Evolutionary conservation across 2,888 invertebrate genomes (phyloP), one percentile per base, ranked within the genome.

Genomic region (Volucella zonaria): DNA sequence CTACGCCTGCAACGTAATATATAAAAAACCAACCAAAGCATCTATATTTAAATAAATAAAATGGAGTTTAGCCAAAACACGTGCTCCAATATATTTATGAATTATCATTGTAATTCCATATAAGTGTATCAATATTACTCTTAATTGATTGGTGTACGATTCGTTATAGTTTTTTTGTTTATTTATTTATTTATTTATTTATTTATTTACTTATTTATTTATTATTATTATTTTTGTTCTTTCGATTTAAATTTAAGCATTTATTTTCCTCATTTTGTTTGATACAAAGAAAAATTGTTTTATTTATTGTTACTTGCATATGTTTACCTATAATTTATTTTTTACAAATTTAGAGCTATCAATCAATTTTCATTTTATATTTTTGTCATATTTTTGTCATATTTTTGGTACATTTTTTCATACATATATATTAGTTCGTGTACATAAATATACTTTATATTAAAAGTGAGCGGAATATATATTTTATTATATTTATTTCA

Each of bases 1-100:
- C 89, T 89, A 88, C 89, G 89, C 89, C 89, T 89, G 88, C 88
- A 89, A 88, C 89, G 89, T 89, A 87, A 82, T 87, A 76, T 52
- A 77, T 47, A 61, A 85, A 86, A 82, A 77, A 88, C 87, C 87
- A 87, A 88, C 87, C 87, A 87, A 79, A 87, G 87, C 87, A 86
- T 87, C 87, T 85, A 78, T 86, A 86, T 81, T 78, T 73, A 82
- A 76, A 54, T 76, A 80, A 78, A 81, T 66, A 81, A 87, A 87
- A 87, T 89, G 88, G 89, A 89, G 88, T 89, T 89, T 89, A 89
- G 89, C 88, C 87, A 88, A 89, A 88, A 88, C 87, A 89, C 88
- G 89, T 89, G 89, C 89, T 89, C 88, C 88, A 88, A 86, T 88
- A 31, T 31, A 77, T 70, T 80, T 76, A 76, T 77, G 64, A 68